phyloP scores from a whole-genome alignment of 1,140 invertebrate species.

The Drosophila ohnishii region DNA sequence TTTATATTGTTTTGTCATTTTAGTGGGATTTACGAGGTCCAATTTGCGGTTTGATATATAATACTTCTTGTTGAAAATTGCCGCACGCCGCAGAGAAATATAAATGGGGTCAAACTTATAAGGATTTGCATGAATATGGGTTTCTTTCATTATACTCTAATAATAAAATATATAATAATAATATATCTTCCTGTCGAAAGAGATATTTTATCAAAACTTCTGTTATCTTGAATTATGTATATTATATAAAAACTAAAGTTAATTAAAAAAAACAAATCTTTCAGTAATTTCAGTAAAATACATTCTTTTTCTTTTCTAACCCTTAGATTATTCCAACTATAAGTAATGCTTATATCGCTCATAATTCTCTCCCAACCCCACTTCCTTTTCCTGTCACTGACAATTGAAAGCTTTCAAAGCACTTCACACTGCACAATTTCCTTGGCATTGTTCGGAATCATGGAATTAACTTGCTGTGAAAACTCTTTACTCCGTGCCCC shows the following conservation, averaged over 20 bases:
- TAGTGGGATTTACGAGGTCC: constrained; percentile 45
- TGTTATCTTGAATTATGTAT: no score
- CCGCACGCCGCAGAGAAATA: constrained; percentile 15
- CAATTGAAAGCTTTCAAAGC: constrained; percentile 26
- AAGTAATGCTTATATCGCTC: constrained; percentile 14
- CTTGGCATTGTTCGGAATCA: constrained; percentile 34
- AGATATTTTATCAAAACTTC: no score
- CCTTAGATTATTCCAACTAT: background rate
- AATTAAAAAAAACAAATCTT: background rate
- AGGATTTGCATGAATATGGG: background rate
- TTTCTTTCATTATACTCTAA: no score
- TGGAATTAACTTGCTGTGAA: constrained; percentile 26
- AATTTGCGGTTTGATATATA: constrained; percentile 49
- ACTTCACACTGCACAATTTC: constrained; percentile 23
- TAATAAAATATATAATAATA: background rate
- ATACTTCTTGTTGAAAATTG: constrained; percentile 13
- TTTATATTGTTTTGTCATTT: constrained; percentile 70
- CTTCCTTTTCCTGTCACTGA: constrained; percentile 11
- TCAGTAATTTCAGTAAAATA: background rate
- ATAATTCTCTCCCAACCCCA: background rate
- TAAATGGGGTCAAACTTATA: background rate
- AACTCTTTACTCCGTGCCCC: background rate
- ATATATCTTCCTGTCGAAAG: no score
- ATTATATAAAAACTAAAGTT: no score
- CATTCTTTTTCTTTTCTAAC: background rate